These are phyloP conservation scores for Lochmaea capreae DNA, from an alignment of 2,888 invertebrate species.

Conservation along the genomic window DNA sequence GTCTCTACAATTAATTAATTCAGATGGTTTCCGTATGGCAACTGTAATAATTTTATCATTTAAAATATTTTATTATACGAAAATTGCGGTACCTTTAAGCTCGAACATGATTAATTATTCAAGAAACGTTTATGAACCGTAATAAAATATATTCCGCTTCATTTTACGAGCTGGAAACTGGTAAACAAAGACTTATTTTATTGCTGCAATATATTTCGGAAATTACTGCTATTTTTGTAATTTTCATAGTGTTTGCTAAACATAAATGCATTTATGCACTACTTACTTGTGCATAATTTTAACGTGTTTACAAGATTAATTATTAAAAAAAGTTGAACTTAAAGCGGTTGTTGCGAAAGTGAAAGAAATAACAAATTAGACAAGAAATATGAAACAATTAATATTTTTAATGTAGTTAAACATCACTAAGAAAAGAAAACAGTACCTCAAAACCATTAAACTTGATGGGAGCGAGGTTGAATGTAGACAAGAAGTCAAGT, in stretches of 20 bases:
- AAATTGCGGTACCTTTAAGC: conserved; percentile 1
- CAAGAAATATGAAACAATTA: too few species aligned
- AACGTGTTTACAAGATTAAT: too few species aligned
- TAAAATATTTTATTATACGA: neutral
- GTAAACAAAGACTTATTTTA: neutral
- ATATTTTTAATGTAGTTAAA: too few species aligned
- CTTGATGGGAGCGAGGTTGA: too few species aligned
- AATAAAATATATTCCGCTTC: conserved; percentile 5
- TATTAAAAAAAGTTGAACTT: too few species aligned
- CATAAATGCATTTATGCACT: neutral
- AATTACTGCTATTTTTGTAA: neutral
- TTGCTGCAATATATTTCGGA: neutral
- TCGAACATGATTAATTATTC: neutral
- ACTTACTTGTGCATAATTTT: too few species aligned
- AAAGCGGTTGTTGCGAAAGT: too few species aligned
- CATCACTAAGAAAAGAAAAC: too few species aligned
- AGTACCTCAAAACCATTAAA: too few species aligned
- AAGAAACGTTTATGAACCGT: neutral
- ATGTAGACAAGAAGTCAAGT: too few species aligned
- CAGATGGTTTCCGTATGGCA: neutral
- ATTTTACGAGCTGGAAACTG: conserved; percentile 7
- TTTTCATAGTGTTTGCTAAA: neutral
- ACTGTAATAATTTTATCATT: neutral
- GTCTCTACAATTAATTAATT: too few species aligned
- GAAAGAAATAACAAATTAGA: too few species aligned